Evolutionary conservation across 2,797 vertebrate genomes (phyloP), one percentile per base, ranked within the genome.

Genomic region (Erethizon dorsatum): DNA sequence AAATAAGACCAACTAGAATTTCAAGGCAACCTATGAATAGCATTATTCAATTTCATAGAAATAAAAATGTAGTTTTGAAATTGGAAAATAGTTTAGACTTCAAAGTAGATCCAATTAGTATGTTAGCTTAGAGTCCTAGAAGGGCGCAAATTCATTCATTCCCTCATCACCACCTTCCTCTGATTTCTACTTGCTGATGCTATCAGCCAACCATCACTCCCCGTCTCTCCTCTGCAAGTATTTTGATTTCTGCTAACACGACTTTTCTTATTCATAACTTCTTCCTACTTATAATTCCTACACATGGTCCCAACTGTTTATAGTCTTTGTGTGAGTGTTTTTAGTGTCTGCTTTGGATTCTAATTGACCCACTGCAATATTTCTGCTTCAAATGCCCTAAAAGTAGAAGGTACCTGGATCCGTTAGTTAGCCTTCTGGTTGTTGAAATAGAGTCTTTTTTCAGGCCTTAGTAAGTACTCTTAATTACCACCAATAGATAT

Each of bases 211-310:
- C 83, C 50, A 41, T 41, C 67, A 57, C 65, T 77, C 26, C 41
- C 37, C 59, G 52, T n/a, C 65, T 75, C 69, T 75, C 86, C 37
- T 93, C 57, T 59, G 52, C 13, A 14, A 79, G 57, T 57, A 54
- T 61, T 86, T 56, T 83, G 33, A 86, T 77, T 79, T 92, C 61
- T 80, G 86, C 61, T 69, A 69, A 79, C 86, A 80, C 14, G 89
- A 94, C 56, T 90, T 59, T 90, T 80, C 83, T 91, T 96, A 79
- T 92, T 95, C 45, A 11, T 95, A 93, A 90, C 59, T 89, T 93
- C 56, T 94, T 59, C 57, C 94, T 89, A 84, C 56, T 96, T 63
- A 67, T 75, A 63, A 80, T 82, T 65, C 89, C 91, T 83, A 83
- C 33, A 71, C 89, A 24, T 5, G 63, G 50, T 26, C 15, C 57